Evolutionary conservation across 2,113 vertebrate species (phyloP), one percentile per base, ranked within the genome.

Genomic region (Halichoerus grypus): DNA sequence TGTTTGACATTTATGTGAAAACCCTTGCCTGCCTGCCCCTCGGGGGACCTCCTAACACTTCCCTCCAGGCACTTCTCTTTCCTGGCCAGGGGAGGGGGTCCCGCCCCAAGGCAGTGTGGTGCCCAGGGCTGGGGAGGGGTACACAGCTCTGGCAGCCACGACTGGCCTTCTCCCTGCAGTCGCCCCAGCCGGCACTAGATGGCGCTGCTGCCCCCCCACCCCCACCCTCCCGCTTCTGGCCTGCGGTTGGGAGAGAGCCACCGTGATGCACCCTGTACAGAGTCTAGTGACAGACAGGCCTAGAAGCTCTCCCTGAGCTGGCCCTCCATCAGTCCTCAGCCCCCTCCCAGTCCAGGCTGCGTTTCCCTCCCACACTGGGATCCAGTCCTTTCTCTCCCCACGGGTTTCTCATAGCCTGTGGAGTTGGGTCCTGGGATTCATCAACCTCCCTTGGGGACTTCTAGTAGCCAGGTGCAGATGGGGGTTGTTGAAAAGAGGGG

Each of bases 1-100:
- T n/a, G 16, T 36, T 83, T 88, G 94, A 61, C 83, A 49, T 77
- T 65, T 91, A 31, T 91, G 71, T 79, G 67, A 82, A 94, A 65
- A 69, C 13, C 26, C 22, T 65, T 77, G 24, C 67, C 67, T 87
- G 53, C 65, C 33, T 57, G 53, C 24, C 49, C n/a, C 31, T 82
- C 28, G 28, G 67, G 61, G 46, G 42, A 33, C 61, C 51, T 79
- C 67, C 63, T 53, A 46, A 81, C 16, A 79, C 15, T 31, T 63
- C 26, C 39, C 39, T 71, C 21, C 33, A 15, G 91, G 22, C 26
- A 19, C 42, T 71, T 46, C 55, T 49, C 21, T 79, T 59, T 39
- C 57, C 57, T 77, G 65, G 80, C 36, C 15, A 2, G 63, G 7
- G 3, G 46, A 24, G 3, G 9, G n/a, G 8, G 7, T 61, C 51